Conservation (phyloP, 2,888 invertebrate genomes). For the Drosophila parthenogenetica region DNA sequence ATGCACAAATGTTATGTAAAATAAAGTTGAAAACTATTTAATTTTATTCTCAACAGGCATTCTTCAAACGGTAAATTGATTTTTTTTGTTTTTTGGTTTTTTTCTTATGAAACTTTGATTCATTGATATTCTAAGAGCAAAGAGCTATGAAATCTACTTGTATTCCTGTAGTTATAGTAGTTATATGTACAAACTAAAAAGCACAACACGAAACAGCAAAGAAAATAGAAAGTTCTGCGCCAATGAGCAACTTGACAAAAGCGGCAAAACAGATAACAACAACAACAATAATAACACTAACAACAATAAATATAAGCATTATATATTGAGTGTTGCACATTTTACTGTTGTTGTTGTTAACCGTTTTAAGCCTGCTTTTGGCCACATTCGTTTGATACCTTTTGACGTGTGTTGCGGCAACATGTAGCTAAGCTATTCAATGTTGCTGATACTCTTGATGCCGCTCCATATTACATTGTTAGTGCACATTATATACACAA, state of each 20-base stretch:
- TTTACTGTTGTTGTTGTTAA: constrained; percentile 17
- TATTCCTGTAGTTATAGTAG: background rate
- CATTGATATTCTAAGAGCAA: constrained; percentile 69
- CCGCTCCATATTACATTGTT: constrained; percentile 60
- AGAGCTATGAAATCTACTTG: background rate
- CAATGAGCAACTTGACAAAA: constrained; percentile 39
- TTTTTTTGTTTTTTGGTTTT: background rate
- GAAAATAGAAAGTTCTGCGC: constrained; percentile 83
- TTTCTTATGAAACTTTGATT: constrained; percentile 44
- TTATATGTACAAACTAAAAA: constrained; percentile 32
- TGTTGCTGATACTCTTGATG: constrained; percentile 24
- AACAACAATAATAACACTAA: constrained; percentile 12
- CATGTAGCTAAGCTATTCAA: constrained; percentile 45
- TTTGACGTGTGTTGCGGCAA: constrained; percentile 45
- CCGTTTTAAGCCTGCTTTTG: constrained; percentile 10
- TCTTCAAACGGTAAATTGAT: constrained; percentile 31
- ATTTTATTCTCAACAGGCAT: constrained; percentile 35
- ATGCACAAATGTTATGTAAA: constrained; percentile 48
- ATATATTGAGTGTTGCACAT: constrained; percentile 35
- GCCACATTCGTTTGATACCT: constrained; percentile 39
- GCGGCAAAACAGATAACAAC: constrained; percentile 33
- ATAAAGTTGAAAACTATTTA: background rate
- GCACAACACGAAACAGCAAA: constrained; percentile 71
- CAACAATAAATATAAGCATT: constrained; percentile 23
- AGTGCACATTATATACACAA: constrained; percentile 49